Evolutionary conservation across 30 jellyfish, hydroid and myxozoan species (phyloP).

Genomic region (Pseudorhiza aurosa): DNA sequence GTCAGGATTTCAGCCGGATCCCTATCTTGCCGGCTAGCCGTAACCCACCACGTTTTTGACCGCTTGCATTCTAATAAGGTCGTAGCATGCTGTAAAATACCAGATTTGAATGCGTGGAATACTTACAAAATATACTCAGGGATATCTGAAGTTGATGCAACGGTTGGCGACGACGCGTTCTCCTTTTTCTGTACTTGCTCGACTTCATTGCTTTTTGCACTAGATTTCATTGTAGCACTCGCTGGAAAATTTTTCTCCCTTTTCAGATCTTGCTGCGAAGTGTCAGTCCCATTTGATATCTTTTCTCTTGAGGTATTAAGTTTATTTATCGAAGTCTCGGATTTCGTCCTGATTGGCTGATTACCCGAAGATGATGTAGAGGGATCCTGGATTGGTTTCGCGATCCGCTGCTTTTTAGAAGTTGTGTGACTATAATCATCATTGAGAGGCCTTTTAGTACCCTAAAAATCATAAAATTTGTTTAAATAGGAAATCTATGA

Average conservation of each 20-base stretch:
- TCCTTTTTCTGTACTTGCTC: constrained; percentile 8
- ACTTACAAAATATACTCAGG: constrained; percentile 87
- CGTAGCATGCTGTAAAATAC: too few species aligned
- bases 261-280: neutral
- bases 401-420: constrained; percentile 70
- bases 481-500: too few species aligned
- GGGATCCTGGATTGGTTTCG: constrained; percentile 82
- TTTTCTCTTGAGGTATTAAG: neutral
- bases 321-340: neutral
- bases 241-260: neutral
- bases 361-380: constrained; percentile 46
- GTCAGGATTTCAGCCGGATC: too few species aligned
- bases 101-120: too few species aligned
- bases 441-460: constrained; percentile 35
- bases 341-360: constrained; percentile 11
- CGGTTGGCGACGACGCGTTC: constrained; percentile 90
- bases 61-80: too few species aligned
- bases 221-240: constrained; percentile 1
- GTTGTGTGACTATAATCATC: constrained; percentile 25
- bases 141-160: constrained; percentile 91
- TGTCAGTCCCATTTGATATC: neutral
- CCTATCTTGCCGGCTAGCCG: too few species aligned
- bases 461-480: constrained; percentile 10
- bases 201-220: neutral
- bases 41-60: too few species aligned